phyloP scores from a whole-genome alignment of 2,113 vertebrate species.

The Nibea coibor region DNA sequence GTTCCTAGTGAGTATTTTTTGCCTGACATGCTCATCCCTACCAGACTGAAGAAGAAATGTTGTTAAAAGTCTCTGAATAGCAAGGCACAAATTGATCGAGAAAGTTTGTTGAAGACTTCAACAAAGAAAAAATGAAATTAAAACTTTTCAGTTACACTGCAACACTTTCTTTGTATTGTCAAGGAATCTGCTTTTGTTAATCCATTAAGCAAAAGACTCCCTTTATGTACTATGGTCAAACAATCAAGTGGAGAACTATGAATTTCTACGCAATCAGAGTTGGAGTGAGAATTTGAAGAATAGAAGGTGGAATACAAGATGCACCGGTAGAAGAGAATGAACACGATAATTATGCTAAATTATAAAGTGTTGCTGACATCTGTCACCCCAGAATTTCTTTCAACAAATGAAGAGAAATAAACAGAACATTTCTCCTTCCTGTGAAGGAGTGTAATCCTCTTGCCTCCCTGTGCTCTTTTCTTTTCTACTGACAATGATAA shows the following conservation, averaged over 20 bases:
- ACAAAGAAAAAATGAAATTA: slow-evolving; percentile 42
- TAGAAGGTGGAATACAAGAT: slow-evolving; percentile 69
- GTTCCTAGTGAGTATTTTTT: too few relatives aligned
- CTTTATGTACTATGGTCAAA: slow-evolving; percentile 62
- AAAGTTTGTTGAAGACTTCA: slow-evolving; percentile 59
- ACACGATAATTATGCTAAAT: slow-evolving; percentile 82
- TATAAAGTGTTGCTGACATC: slow-evolving; percentile 85
- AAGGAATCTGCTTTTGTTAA: slow-evolving; percentile 69
- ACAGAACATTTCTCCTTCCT: slow-evolving; percentile 80
- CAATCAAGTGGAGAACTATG: slow-evolving; percentile 58
- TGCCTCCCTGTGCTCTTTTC: slow-evolving; percentile 82
- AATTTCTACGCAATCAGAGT: slow-evolving; percentile 52
- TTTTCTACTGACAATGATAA: slow-evolving; percentile 85
- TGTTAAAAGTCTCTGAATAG: slow-evolving; percentile 33
- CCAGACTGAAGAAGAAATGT: slow-evolving; percentile 13
- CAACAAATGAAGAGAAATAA: slow-evolving; percentile 85
- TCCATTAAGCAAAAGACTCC: slow-evolving; percentile 58
- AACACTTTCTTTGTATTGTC: slow-evolving; percentile 55
- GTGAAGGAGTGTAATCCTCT: slow-evolving; percentile 85
- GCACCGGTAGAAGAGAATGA: slow-evolving; percentile 64
- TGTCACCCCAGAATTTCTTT: slow-evolving; percentile 83
- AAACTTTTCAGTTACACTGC: slow-evolving; percentile 57
- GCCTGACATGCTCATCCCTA: too few relatives aligned
- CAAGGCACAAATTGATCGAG: slow-evolving; percentile 33
- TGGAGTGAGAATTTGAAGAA: slow-evolving; percentile 74